Evolutionary conservation across 2,113 vertebrate genomes (phyloP).

Genomic region (Notarius quadriscutis): DNA sequence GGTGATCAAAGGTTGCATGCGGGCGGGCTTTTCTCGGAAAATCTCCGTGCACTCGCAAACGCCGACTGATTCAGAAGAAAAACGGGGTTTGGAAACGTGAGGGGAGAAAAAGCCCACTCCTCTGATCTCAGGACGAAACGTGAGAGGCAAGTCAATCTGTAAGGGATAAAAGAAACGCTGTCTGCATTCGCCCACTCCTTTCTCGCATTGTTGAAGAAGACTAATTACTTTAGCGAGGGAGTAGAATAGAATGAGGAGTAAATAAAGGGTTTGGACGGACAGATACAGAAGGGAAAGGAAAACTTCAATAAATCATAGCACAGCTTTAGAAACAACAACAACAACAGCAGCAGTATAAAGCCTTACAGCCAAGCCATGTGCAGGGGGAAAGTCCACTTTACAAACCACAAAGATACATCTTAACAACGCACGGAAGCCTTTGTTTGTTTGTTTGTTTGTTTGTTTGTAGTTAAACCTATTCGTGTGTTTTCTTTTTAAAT

Average conservation of each 20-base stretch:
- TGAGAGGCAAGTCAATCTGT: constrained; percentile 77
- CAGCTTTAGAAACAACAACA: neutral
- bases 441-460: neutral
- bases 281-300: neutral
- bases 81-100: constrained; percentile 1
- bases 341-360: neutral
- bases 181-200: constrained; percentile 51
- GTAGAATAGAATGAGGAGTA: neutral
- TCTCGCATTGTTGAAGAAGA: constrained; percentile 31
- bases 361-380: neutral
- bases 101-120: constrained; percentile 42
- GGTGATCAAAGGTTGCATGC: neutral
- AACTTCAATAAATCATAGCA: neutral
- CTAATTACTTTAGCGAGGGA: neutral
- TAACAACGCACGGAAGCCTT: no score
- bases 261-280: neutral
- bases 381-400: neutral
- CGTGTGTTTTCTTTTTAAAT: neutral
- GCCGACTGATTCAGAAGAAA: neutral
- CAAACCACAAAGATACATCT: neutral
- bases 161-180: constrained; percentile 63
- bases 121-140: constrained; percentile 75
- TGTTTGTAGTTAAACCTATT: neutral
- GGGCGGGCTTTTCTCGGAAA: no score
- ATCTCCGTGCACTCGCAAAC: neutral